Evolutionary conservation across 2,888 invertebrate genomes (phyloP), one percentile per base, ranked within the genome.

Genomic region (Drosophila peninsularis): DNA sequence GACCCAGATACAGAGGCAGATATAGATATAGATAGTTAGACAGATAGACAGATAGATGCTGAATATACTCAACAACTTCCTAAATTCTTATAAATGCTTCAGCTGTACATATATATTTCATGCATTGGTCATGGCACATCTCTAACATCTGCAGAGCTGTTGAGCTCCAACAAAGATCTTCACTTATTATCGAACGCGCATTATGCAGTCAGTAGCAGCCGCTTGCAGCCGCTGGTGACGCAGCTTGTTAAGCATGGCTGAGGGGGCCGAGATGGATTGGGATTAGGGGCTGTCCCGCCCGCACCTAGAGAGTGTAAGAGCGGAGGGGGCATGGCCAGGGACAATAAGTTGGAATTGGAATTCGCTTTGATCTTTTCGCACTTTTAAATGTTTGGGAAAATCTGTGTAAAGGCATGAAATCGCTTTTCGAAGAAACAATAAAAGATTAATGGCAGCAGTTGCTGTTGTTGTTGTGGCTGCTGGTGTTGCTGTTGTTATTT

Each of bases 311-410:
- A 19, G 49, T 5, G 21, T 4, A 2, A 3, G 17, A n/a, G 14
- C 9, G 27, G 27, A n/a, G 10, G 10, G 17, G 11, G 47, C 47
- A 47, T 47, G 45, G 45, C 47, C 47, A 47, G 89, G 71, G 84
- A 89, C 82, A 84, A 89, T 87, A 89, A 87, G 79, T 89, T 78
- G 84, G 88, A 74, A 76, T 74, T 69, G 75, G 75, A 87, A 88
- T 89, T 88, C 45, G 68, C 86, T 86, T 86, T 86, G 86, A 86
- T 86, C 88, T 86, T 86, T 86, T 86, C 86, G 86, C 86, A 86
- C 86, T 89, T 86, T 86, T 89, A 75, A 86, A 86, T 86, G 89
- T 86, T 86, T 89, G 88, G 79, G 74, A 84, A 47, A 88, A 87
- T 84, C 77, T 89, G 87, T 89, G 86, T 89, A 80, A 87, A 88